Evolutionary conservation across 2,113 vertebrate genomes (phyloP).

Genomic region (Polypterus bichir): DNA sequence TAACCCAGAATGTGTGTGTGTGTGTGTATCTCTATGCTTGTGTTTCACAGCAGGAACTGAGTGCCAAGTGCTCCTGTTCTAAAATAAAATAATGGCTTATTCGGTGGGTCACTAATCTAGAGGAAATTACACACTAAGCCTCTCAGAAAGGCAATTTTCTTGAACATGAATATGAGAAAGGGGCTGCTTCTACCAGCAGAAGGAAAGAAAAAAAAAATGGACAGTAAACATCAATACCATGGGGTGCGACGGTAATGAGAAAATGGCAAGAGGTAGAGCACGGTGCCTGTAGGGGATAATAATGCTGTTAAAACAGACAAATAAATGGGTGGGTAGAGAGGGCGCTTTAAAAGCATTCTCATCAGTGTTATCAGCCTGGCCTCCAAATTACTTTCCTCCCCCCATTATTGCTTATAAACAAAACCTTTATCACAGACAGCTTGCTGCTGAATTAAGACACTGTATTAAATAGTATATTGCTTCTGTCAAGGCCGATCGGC

Average conservation of each 20-base stretch:
- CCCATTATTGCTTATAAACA: slow-evolving; percentile 64
- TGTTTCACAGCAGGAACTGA: no score
- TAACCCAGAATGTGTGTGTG: no score
- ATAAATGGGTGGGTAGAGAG: slow-evolving; percentile 20
- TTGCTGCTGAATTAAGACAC: slow-evolving; percentile 58
- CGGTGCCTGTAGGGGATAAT: slow-evolving; percentile 16
- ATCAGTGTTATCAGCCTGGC: slow-evolving; percentile 57
- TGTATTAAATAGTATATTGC: slow-evolving; percentile 59
- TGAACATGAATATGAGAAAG: slow-evolving; percentile 4
- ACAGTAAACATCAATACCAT: slow-evolving; percentile 6
- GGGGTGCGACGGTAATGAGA: slow-evolving; percentile 9
- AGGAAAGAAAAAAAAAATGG: slow-evolving; percentile 5
- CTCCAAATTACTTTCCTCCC: slow-evolving; percentile 54
- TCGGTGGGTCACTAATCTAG: slow-evolving; percentile 4
- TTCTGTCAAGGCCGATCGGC: slow-evolving; percentile 61
- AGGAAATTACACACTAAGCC: slow-evolving; percentile 4
- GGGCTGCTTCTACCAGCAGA: slow-evolving; percentile 2
- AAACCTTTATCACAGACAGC: slow-evolving; percentile 60
- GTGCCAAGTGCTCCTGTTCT: not conserved
- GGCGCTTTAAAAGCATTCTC: slow-evolving; percentile 39
- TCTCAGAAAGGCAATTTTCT: slow-evolving; percentile 3
- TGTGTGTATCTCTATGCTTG: no score
- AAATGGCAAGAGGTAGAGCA: not conserved
- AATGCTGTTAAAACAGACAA: slow-evolving; percentile 27
- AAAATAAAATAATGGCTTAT: slow-evolving; percentile 1